phyloP scores from a whole-genome alignment of 2,888 invertebrate genomes.

The Drosophila robusta region DNA sequence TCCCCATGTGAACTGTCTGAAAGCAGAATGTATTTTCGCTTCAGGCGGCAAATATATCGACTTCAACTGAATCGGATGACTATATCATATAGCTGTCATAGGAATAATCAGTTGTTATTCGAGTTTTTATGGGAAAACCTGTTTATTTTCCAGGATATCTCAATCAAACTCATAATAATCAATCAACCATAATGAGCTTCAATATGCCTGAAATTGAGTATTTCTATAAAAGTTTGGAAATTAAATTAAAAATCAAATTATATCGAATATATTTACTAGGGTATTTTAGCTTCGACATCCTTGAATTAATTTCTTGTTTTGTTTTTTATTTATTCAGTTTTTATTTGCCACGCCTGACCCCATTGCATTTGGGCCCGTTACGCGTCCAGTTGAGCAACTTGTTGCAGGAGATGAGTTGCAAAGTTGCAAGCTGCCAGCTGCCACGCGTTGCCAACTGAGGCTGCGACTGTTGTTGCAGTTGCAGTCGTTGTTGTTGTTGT shows the following conservation, averaged over 20 bases:
- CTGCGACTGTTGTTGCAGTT: conserved; percentile 8
- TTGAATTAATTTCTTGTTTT: neutral
- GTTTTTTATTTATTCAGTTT: neutral
- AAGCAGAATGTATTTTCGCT: no score
- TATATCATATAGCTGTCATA: no score
- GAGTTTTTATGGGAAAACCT: no score
- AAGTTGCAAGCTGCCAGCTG: conserved; percentile 20
- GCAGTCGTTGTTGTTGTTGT: conserved; percentile 1
- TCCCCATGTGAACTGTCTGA: neutral
- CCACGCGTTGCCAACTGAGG: conserved; percentile 31
- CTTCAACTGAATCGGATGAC: no score
- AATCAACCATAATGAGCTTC: no score
- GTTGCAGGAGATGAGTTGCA: conserved; percentile 60
- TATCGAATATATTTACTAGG: neutral
- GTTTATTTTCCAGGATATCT: no score
- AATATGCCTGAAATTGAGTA: no score
- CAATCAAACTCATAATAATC: no score
- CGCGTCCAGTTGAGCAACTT: conserved; percentile 75
- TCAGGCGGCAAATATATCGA: neutral
- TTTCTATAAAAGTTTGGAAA: no score
- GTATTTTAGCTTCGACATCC: conserved; percentile 3
- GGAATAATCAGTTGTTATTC: no score
- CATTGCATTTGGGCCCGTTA: conserved; percentile 65
- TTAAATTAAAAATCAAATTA: neutral
- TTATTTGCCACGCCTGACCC: conserved; percentile 48